phyloP scores from a whole-genome alignment of 2,888 invertebrate genomes.

The Heterodera filipjevi region DNA sequence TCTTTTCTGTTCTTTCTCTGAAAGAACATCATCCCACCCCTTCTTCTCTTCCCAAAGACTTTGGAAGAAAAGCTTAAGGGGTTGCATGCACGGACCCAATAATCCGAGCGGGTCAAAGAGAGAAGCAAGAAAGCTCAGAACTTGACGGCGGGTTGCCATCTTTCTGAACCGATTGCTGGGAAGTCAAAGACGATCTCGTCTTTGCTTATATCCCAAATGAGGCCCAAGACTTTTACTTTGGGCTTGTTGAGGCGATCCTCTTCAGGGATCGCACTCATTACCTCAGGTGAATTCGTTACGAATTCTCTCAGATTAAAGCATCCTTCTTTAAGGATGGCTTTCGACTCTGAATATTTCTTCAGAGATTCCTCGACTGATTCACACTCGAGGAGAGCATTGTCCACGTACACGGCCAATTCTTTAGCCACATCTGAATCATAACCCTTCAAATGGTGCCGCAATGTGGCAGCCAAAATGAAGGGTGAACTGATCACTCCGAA shows the following conservation, averaged over 20 bases:
- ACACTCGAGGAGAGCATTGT: slow-evolving; percentile 31
- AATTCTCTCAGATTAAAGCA: slow-evolving; percentile 25
- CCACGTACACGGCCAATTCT: slow-evolving; percentile 34
- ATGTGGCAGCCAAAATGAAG: slow-evolving; percentile 29
- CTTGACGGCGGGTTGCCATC: slow-evolving; percentile 29
- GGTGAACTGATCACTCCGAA: slow-evolving; percentile 36
- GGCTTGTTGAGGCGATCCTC: slow-evolving; percentile 18
- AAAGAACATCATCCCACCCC: slow-evolving; percentile 34
- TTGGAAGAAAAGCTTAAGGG: slow-evolving; percentile 36
- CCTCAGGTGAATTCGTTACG: not conserved
- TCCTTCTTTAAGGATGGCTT: slow-evolving; percentile 21
- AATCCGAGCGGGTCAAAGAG: slow-evolving; percentile 40
- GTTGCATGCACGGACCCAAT: slow-evolving; percentile 28
- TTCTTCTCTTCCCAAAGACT: slow-evolving; percentile 32
- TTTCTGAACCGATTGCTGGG: not conserved
- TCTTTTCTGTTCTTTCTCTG: not conserved
- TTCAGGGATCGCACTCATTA: not conserved
- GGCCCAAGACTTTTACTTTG: slow-evolving; percentile 29
- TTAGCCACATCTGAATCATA: slow-evolving; percentile 10
- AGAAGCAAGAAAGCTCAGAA: slow-evolving; percentile 25
- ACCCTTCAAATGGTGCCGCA: slow-evolving; percentile 29
- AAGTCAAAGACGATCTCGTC: slow-evolving; percentile 24
- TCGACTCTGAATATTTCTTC: slow-evolving; percentile 7
- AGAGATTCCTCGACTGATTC: slow-evolving; percentile 10
- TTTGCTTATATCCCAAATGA: slow-evolving; percentile 21